Base-by-base conservation (phyloP, 2,113 vertebrate genomes). In the Pseudopodoces humilis region DNA sequence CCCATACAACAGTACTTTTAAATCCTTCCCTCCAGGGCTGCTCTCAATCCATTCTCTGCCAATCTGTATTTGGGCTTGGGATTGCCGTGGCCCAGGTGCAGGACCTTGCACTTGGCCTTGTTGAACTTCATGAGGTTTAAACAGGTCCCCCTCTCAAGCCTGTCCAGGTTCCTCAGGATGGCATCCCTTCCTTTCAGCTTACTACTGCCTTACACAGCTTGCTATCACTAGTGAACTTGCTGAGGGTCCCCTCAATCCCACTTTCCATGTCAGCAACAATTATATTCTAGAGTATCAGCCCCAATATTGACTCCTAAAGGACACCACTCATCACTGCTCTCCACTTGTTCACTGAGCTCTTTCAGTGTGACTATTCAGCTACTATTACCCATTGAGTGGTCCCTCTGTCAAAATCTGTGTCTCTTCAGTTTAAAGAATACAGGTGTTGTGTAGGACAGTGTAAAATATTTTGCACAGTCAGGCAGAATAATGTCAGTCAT, bases 1-100 rank as follows among this genome's bases (percentile, higher is more conserved):
- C 30, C 37, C 3, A 5, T 44, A 25, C 16, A 52, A 18, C 16
- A 59, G 14, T 24, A 77, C 27, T 25, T 1, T 0, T 13, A 37
- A 50, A 6, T 58, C 31, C 11, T 68, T 59, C 22, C 6, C 13
- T 31, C 15, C 37, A 44, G 33, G 22, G 22, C 46, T 77, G 4
- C 27, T 77, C 22, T 60, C 31, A 86, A 23, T 37, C 47, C 27
- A 37, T 44, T 46, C 72, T 44, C 15, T 7, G 7, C 21, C 37
- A 50, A 14, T 43, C 53, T 52, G 44, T 52, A 37, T 37, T 44
- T 52, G 25, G 30, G 31, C 3, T 50, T 59, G 25, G 25, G 21
- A 59, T 31, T 44, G 17, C 21, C 16, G 21, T 44, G 37, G 67
- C 14, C 13, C 21, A 59, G 31, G 11, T 43, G 7, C 25, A 43